Base-by-base conservation (phyloP, 1,140 invertebrate genomes). In the Phymorhynchus buccinoides region DNA sequence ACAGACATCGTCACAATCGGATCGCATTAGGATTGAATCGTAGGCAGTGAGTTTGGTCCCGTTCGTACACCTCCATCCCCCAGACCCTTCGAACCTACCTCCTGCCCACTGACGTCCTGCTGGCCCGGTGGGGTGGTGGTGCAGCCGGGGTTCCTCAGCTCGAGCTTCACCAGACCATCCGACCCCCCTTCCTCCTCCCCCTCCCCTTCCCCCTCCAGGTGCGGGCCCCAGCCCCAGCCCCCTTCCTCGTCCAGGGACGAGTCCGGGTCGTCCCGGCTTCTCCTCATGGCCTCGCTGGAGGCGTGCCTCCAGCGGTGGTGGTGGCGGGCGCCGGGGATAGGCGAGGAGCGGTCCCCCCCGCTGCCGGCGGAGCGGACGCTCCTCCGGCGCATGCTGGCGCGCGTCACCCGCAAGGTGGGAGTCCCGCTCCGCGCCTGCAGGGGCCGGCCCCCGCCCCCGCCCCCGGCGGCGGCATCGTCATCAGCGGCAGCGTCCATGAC, bases 121-220 rank as follows among this genome's bases (percentile, higher is more conserved):
- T n/a, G 42, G 62, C 41, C 35, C 14, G 81, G 62, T n/a, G 73
- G 16, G 9, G 22, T 0, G 27, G 73, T 16, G 9, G 22, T 0
- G 66, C 73, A 73, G 81, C 35, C 27, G 18, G 48, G 37, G 66
- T 83, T 83, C 62, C 41, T 30, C 27, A 83, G 44, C 41, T 48
- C 37, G 22, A 83, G 6, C 81, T 44, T 71, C 30, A 83, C 62
- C 39, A 83, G 27, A 42, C 44, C 32, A 0, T 75, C 73, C 37
- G 14, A 16, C 0, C 37, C 73, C 73, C 37, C 35, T 16, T 75
- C 37, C 73, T 41, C 73, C 73, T 39, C 73, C 35, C 42, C 73
- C 35, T 35, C 30, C 3, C 32, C 68, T 3, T 6, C 4, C 2
- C 30, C 68, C 30, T 6, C 30, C 6, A 35, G 12, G 6, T 75